These are phyloP conservation scores for Drosophila suboccidentalis DNA, from an alignment of 2,888 invertebrate species.

Conservation along the genomic window DNA sequence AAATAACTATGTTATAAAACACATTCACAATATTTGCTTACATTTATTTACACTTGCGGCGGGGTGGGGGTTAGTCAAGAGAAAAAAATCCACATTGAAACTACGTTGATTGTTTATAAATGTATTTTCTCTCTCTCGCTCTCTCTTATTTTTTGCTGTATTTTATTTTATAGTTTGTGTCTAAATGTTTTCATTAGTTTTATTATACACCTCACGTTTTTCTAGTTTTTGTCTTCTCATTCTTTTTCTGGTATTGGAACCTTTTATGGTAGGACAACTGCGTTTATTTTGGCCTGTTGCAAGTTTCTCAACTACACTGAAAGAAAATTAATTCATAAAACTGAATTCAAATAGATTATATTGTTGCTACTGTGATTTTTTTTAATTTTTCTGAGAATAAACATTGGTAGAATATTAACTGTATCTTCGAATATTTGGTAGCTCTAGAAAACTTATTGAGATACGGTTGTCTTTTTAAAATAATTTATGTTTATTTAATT, in stretches of 20 bases:
- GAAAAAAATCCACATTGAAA: constrained; percentile 26
- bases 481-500: constrained; percentile 1
- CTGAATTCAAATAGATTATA: neutral
- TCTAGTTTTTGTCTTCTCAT: constrained; percentile 38
- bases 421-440: neutral
- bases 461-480: too few species aligned
- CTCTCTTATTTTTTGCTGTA: neutral
- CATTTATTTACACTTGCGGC: constrained; percentile 19
- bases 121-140: constrained; percentile 24
- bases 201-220: constrained; percentile 65
- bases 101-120: constrained; percentile 59
- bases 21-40: constrained; percentile 30
- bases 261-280: constrained; percentile 76
- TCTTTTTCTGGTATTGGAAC: constrained; percentile 36
- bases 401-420: too few species aligned
- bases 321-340: constrained; percentile 29
- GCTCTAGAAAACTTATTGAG: too few species aligned
- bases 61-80: neutral
- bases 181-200: constrained; percentile 53
- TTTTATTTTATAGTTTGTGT: constrained; percentile 33
- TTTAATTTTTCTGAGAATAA: neutral
- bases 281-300: constrained; percentile 42
- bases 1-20: constrained; percentile 14
- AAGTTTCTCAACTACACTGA: constrained; percentile 66
- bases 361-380: too few species aligned